A percentile compares a stretch with the other conserved stretches of the same genome.
Conservation (phyloP, 2,797 vertebrate genomes). For the Fringilla coelebs region DNA sequence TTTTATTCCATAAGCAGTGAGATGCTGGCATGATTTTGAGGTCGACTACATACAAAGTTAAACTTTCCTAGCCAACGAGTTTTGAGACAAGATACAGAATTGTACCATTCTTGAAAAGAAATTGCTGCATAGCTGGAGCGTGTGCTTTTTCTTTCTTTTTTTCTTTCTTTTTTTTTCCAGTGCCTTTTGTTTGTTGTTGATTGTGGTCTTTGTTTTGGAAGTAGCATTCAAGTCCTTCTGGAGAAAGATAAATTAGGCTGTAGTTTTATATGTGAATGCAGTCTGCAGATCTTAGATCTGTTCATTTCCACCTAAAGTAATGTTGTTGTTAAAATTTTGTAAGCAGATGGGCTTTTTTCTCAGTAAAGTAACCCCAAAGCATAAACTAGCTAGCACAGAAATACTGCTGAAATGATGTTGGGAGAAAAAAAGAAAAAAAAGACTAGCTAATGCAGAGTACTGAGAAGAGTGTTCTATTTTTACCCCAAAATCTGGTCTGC, state of each 20-base stretch:
- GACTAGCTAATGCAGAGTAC: neutral
- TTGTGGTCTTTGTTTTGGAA: neutral
- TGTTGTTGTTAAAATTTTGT: slow-evolving; percentile 14
- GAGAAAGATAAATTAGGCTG: neutral
- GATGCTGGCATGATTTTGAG: neutral
- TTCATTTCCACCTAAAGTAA: slow-evolving; percentile 7
- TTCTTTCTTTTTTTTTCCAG: neutral
- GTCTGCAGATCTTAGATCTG: neutral
- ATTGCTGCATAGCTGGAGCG: neutral
- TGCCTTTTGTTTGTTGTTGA: neutral
- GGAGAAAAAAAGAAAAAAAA: neutral
- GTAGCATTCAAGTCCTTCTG: neutral
- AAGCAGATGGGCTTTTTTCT: slow-evolving; percentile 20
- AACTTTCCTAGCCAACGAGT: neutral
- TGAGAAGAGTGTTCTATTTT: slow-evolving; percentile 32
- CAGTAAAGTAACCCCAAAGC: slow-evolving; percentile 40
- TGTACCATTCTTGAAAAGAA: neutral
- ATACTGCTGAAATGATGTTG: neutral
- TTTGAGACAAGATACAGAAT: neutral
- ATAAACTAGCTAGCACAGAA: slow-evolving; percentile 17
- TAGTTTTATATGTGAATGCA: neutral
- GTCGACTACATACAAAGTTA: neutral
- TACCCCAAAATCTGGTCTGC: neutral
- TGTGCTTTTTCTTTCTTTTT: neutral
- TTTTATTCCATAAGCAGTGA: neutral